Base-by-base conservation (phyloP, 2,888 invertebrate species). In the Halictus ligatus region DNA sequence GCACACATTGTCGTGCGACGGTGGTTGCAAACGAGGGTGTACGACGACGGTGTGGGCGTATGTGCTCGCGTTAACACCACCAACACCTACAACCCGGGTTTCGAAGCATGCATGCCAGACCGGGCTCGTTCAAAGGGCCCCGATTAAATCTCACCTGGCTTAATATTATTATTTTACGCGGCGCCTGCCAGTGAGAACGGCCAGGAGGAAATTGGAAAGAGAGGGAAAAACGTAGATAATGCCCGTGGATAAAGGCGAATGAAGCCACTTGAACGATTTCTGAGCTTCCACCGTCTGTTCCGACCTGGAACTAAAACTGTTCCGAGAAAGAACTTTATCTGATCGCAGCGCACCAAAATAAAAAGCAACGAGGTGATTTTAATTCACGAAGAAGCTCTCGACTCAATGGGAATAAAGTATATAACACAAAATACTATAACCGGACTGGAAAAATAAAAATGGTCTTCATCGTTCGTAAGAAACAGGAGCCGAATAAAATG, bases 111-210 rank as follows among this genome's bases (percentile, higher is more conserved):
- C 93, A 93, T 90, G 93, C 92, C 91, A 90, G 89, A 89, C 89
- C 88, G 91, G 87, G 88, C 92, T 92, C 93, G 92, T 92, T 92
- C 93, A 92, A 92, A 92, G 92, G 88, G 87, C 88, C 82, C 84
- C 89, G 93, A 93, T 93, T 93, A 94, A 92, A 93, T 94, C 93
- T 91, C 90, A 89, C 91, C 87, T 88, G 89, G 90, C 92, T 93
- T 92, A 92, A 93, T 92, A 93, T 93, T 93, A 93, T 93, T 93
- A 93, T 93, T 93, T 93, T 92, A 92, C 91, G 87, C 88, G 85
- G 89, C 89, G 85, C 88, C 85, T 85, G 88, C 81, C 81, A 80
- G 84, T 75, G 76, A 79, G 76, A 81, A 80, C 74, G 76, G 50
- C 71, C 46, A 46, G 60, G n/a, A 75, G 80, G 77, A 76, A 83